These are phyloP conservation scores for Clunio marinus DNA, from an alignment of 2,888 invertebrate genomes.

Conservation along the genomic window DNA sequence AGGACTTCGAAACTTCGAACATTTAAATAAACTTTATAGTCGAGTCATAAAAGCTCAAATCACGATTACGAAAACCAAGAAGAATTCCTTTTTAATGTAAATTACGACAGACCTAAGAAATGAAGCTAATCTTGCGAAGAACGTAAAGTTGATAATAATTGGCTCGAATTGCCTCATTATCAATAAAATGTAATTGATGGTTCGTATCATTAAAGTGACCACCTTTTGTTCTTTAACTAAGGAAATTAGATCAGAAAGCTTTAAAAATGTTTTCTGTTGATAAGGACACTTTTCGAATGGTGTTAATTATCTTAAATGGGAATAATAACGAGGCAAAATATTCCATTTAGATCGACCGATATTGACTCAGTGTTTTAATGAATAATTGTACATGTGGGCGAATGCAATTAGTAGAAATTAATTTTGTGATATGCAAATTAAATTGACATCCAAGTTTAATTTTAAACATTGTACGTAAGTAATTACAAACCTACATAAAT, in stretches of 20 bases:
- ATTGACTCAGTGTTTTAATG: neutral
- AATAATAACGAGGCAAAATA: too few species aligned
- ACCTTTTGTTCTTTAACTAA: too few species aligned
- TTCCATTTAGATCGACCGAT: neutral
- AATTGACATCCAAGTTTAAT: too few species aligned
- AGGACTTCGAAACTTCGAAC: too few species aligned
- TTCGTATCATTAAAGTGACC: too few species aligned
- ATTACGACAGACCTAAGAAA: neutral
- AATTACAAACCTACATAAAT: too few species aligned
- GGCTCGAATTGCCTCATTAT: neutral
- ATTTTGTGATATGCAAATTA: conserved; percentile 3
- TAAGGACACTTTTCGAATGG: too few species aligned
- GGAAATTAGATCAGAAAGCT: too few species aligned
- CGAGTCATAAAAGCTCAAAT: neutral
- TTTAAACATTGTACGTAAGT: too few species aligned
- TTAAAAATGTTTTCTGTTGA: too few species aligned
- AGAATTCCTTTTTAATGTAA: neutral
- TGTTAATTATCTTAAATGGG: too few species aligned
- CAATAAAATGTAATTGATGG: neutral
- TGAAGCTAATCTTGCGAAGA: neutral
- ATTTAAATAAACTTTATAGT: neutral
- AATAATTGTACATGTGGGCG: neutral
- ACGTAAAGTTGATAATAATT: neutral
- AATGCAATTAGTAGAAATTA: conserved; percentile 16
- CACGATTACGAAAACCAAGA: neutral